Evolutionary conservation across 2,888 invertebrate species (phyloP), one percentile per base, ranked within the genome.

Genomic region (Lasioglossum lativentre): DNA sequence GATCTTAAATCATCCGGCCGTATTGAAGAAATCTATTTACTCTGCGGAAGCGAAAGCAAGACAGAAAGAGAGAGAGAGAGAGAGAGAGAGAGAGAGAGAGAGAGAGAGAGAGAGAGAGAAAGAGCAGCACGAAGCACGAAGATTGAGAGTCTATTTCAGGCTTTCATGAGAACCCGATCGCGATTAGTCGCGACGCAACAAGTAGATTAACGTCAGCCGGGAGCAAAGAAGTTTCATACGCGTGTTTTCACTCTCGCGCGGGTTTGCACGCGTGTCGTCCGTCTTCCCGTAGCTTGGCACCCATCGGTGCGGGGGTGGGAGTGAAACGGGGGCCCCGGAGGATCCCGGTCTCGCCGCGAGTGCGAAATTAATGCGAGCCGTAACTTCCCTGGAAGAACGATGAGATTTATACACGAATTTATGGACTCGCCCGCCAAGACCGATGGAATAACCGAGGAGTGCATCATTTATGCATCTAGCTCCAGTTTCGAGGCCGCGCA

Each of bases 331-430:
- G 71, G 73, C 30, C 30, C 42, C 79, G 74, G 79, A 86, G 83
- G 87, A 88, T 84, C 80, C 72, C 80, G 66, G 72, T 63, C 76
- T 78, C 82, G 82, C 82, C 83, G 85, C 86, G 79, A 84, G 85
- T 68, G 90, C 78, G 89, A 91, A 88, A 91, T 91, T 91, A 90
- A 91, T 91, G 91, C 89, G 81, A 75, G 83, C 88, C 82, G 87
- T 91, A 91, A 91, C 88, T 90, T 87, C 85, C 79, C 88, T 82
- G 88, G 83, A 85, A 83, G 90, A 91, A 83, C 89, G 83, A 86
- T 80, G 82, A 86, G 87, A 84, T 89, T 84, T 86, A 80, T 88
- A 83, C 85, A 66, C 79, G 82, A 88, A 91, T 91, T 91, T 91
- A 91, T 90, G 86, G 83, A 85, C 75, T 82, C 73, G 80, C 79